Evolutionary conservation across 2,797 vertebrate species (phyloP).

Genomic region (Nothura maculosa): DNA sequence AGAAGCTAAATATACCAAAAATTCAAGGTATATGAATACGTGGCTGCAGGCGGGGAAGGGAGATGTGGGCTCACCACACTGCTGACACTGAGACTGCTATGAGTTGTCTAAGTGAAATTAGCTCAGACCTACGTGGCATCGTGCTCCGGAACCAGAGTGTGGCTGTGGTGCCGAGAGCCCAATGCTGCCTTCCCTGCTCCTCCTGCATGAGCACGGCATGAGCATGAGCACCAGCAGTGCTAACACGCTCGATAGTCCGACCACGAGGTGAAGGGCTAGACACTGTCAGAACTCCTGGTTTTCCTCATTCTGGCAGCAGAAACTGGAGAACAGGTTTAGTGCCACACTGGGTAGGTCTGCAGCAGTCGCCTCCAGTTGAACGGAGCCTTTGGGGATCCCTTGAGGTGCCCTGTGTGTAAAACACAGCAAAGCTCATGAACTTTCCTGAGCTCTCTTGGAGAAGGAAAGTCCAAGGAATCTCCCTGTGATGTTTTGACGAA

Average conservation of each 20-base stretch:
- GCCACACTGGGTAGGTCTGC: not conserved
- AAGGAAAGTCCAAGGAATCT: not conserved
- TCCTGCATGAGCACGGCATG: not conserved
- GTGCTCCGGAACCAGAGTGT: not conserved
- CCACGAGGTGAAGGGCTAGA: not conserved
- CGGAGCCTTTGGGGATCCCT: not conserved
- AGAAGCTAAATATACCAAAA: not conserved
- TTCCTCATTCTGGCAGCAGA: conserved; percentile 8
- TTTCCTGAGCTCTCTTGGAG: not conserved
- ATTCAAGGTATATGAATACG: not conserved
- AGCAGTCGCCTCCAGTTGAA: not conserved
- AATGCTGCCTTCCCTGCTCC: not conserved
- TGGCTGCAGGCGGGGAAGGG: not conserved
- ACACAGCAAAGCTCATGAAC: not conserved
- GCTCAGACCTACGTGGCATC: not conserved
- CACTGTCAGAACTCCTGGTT: not conserved
- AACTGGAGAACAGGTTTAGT: not conserved
- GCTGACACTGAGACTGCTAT: not conserved
- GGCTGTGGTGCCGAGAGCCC: not conserved
- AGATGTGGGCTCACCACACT: not conserved
- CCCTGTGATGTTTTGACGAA: not conserved
- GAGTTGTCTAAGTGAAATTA: not conserved
- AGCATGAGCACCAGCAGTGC: not conserved
- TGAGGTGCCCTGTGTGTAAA: not conserved
- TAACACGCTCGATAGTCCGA: not conserved